A percentile compares a stretch with the other conserved stretches of the same genome.
Evolutionary conservation across 2,888 invertebrate species (phyloP).

Genomic region (Cheilosia pagana): DNA sequence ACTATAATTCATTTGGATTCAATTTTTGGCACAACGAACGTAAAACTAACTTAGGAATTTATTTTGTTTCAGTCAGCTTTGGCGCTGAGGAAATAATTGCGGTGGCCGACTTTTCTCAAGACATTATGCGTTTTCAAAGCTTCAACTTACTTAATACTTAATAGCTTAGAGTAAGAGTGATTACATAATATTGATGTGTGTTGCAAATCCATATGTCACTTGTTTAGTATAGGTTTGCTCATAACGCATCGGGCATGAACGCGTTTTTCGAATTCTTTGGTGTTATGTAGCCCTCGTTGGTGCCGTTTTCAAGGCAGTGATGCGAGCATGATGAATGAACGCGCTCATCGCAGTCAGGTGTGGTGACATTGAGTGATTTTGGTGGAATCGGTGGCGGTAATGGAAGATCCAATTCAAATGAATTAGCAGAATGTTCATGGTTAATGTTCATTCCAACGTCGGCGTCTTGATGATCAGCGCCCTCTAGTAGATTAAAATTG

Average conservation of each 20-base stretch:
- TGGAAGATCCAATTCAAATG: constrained; percentile 82
- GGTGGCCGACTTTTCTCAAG: constrained; percentile 11
- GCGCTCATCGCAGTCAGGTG: constrained; percentile 62
- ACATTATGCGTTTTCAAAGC: constrained; percentile 40
- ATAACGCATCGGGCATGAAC: constrained; percentile 52
- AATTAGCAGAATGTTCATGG: constrained; percentile 80
- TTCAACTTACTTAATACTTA: constrained; percentile 33
- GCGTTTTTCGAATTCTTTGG: constrained; percentile 78
- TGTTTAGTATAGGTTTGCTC: constrained; percentile 36
- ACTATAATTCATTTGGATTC: constrained; percentile 45
- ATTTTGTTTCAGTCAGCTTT: constrained; percentile 5
- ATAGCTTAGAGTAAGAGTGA: constrained; percentile 45
- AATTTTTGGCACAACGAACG: constrained; percentile 70
- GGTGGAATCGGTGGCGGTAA: constrained; percentile 82
- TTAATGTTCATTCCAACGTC: constrained; percentile 79
- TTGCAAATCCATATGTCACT: constrained; percentile 39
- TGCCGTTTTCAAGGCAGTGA: constrained; percentile 77
- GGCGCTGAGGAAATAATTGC: constrained; percentile 14
- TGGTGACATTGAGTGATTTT: constrained; percentile 79
- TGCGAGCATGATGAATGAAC: constrained; percentile 76
- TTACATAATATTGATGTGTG: constrained; percentile 28
- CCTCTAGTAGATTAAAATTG: constrained; percentile 80
- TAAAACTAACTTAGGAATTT: constrained; percentile 56
- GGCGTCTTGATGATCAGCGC: constrained; percentile 79
- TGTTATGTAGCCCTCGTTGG: constrained; percentile 79